These are phyloP conservation scores for Bubo bubo DNA, from an alignment of 2,113 vertebrate genomes.

Conservation along the genomic window DNA sequence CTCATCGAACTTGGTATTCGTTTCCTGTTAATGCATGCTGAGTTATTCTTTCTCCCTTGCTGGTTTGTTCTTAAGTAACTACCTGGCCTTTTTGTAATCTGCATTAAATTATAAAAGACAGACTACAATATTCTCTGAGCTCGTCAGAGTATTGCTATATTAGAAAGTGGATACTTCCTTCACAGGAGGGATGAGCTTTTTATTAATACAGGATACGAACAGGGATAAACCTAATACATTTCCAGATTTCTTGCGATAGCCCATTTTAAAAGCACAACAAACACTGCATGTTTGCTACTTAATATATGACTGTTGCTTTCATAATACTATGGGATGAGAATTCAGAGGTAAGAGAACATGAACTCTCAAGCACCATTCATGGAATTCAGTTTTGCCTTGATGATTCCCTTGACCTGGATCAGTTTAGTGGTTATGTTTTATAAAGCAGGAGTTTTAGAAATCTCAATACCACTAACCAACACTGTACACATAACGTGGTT, in stretches of 20 bases:
- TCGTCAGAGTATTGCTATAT: not conserved
- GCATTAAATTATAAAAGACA: not conserved
- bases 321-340: not conserved
- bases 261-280: not conserved
- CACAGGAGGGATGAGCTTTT: not conserved
- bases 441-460: not conserved
- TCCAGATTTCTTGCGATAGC: not conserved
- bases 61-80: not conserved
- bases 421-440: not conserved
- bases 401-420: not conserved
- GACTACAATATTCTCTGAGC: not conserved
- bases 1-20: not conserved
- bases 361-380: not conserved
- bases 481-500: not conserved
- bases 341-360: not conserved
- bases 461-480: not conserved
- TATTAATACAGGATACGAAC: not conserved
- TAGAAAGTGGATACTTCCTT: not conserved
- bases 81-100: not conserved
- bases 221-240: not conserved
- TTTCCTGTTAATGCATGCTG: not conserved
- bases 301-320: not conserved
- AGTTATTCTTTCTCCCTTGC: not conserved
- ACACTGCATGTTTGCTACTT: not conserved
- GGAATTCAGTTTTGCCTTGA: not conserved